Evolutionary conservation across 2,888 invertebrate genomes (phyloP).

Genomic region (Imbricaverruca yamaguchii): DNA sequence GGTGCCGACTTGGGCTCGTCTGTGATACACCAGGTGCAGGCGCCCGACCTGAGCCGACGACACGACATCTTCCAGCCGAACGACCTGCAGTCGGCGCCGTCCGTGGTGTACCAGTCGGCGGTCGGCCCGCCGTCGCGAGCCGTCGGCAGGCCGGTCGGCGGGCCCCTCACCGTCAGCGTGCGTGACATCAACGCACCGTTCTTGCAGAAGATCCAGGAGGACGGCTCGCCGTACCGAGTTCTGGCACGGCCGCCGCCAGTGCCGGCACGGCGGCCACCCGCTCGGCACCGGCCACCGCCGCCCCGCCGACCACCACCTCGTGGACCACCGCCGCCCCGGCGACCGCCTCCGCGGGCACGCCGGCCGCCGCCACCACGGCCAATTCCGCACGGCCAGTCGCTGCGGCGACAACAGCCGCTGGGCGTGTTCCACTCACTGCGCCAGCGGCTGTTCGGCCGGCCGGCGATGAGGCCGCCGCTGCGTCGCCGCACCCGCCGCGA

Average conservation of each 20-base stretch:
- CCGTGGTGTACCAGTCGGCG: neutral
- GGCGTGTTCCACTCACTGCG: neutral
- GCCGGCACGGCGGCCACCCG: neutral
- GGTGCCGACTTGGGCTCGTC: neutral
- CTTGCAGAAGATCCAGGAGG: neutral
- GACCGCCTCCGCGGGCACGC: neutral
- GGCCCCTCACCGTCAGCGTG: too few relatives aligned
- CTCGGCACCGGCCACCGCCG: neutral
- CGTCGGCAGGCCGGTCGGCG: too few relatives aligned
- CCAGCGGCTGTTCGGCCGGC: neutral
- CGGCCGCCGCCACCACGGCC: neutral
- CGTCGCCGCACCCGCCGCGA: conserved; percentile 2
- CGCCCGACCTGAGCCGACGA: neutral
- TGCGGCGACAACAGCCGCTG: neutral
- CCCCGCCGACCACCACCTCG: neutral
- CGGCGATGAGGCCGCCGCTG: neutral
- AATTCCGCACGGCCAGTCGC: neutral
- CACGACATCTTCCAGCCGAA: neutral
- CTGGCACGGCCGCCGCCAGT: neutral
- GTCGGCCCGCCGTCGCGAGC: neutral
- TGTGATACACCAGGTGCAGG: neutral
- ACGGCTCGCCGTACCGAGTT: neutral
- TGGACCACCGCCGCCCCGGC: neutral
- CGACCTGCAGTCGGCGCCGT: neutral
- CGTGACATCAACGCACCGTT: conserved; percentile 1